Percentiles rank a stretch among this genome's conserved stretches.
Evolutionary conservation across 1,140 invertebrate genomes (phyloP).

Genomic region (Anadara kagoshimensis): DNA sequence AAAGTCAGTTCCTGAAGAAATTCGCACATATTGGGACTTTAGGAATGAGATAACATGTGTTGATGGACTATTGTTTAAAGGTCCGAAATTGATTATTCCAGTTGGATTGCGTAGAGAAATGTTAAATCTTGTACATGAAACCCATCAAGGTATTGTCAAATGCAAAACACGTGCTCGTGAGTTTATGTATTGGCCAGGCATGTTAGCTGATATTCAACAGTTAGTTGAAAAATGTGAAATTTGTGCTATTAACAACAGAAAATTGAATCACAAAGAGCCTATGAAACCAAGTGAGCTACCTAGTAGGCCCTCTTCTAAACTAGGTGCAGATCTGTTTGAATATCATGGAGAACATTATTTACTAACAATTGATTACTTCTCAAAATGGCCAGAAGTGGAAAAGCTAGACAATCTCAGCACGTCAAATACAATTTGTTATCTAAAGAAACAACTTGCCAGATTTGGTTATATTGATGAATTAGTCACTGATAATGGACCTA

Average conservation of each 20-base stretch:
- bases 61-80: slow-evolving; percentile 15
- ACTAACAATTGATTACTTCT: slow-evolving; percentile 23
- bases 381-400: background rate
- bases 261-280: background rate
- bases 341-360: slow-evolving; percentile 23
- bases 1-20: background rate
- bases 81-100: slow-evolving; percentile 12
- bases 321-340: slow-evolving; percentile 28
- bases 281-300: no score
- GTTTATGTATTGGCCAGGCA: background rate
- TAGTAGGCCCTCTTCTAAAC: no score
- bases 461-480: slow-evolving; percentile 35
- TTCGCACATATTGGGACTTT: slow-evolving; percentile 16
- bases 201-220: background rate
- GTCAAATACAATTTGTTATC: background rate
- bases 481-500: background rate
- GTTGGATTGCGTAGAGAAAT: slow-evolving; percentile 51
- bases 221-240: no score
- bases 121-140: slow-evolving; percentile 55
- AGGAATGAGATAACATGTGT: slow-evolving; percentile 2
- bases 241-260: no score
- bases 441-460: slow-evolving; percentile 3
- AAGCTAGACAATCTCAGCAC: background rate
- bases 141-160: slow-evolving; percentile 59
- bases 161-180: slow-evolving; percentile 2